Conservation (phyloP, 2,113 vertebrate genomes). For the Anthoscopus minutus region DNA sequence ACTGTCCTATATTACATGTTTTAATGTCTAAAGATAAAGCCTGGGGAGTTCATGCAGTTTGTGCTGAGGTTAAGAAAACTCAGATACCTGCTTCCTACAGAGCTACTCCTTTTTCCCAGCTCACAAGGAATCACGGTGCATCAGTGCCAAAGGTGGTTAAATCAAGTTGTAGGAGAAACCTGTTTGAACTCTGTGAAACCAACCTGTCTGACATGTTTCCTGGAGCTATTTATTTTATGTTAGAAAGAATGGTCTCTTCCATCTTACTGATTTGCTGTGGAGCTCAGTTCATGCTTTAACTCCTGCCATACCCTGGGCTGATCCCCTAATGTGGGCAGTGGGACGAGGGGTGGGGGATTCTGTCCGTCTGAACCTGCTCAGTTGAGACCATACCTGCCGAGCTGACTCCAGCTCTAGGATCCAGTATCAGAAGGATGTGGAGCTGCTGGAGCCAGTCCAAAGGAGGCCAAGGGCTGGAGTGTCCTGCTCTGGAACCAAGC, state of each 20-base stretch:
- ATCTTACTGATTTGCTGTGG: background rate
- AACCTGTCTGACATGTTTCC: background rate
- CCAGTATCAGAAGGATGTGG: rapidly evolving
- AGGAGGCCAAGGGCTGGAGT: background rate
- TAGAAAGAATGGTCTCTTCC: background rate
- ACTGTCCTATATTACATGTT: background rate
- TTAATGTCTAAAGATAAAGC: background rate
- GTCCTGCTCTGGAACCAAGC: background rate
- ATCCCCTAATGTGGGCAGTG: rapidly evolving
- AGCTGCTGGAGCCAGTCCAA: background rate
- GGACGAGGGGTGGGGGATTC: background rate
- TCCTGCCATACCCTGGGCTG: background rate
- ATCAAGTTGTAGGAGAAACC: background rate
- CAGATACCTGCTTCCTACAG: background rate
- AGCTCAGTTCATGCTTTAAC: background rate
- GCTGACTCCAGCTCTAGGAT: background rate
- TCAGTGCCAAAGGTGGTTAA: background rate
- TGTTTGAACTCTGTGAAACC: background rate
- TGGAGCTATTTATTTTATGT: background rate
- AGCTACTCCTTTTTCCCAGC: background rate
- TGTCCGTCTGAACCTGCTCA: background rate
- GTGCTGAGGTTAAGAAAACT: background rate
- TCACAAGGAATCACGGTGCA: rapidly evolving
- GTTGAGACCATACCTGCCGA: background rate
- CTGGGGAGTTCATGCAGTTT: background rate